Conservation (phyloP, 1,140 invertebrate genomes). For the Cydia pomonella region DNA sequence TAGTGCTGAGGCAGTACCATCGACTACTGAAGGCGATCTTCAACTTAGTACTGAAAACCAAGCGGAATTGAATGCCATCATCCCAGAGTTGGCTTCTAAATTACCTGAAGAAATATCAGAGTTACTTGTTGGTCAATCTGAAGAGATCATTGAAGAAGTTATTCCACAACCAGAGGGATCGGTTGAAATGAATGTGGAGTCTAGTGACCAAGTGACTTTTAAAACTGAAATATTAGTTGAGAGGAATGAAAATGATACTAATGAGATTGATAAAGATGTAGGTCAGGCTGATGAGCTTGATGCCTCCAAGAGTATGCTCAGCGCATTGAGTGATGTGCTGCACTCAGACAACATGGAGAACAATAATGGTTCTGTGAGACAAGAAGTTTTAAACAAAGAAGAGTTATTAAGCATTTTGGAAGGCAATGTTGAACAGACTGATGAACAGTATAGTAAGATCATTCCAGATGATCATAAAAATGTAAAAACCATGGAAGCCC, state of each 20-base stretch:
- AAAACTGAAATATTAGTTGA: conserved; percentile 71
- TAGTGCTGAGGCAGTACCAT: conserved; percentile 33
- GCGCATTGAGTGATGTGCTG: conserved; percentile 67
- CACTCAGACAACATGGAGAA: conserved; percentile 61
- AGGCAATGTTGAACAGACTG: conserved; percentile 59
- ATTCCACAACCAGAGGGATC: conserved; percentile 2
- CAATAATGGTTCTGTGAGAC: conserved; percentile 58
- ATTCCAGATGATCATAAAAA: conserved; percentile 35
- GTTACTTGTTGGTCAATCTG: conserved; percentile 9
- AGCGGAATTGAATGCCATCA: conserved; percentile 11
- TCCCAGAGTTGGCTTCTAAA: background rate
- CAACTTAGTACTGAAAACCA: conserved; percentile 34
- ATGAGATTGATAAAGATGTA: conserved; percentile 25
- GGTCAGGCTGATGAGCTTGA: conserved; percentile 40
- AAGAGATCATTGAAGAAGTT: background rate
- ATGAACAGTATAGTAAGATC: conserved; percentile 16
- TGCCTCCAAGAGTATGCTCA: conserved; percentile 58
- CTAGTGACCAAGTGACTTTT: conserved; percentile 57
- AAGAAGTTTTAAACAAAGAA: conserved; percentile 75
- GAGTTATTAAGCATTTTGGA: conserved; percentile 72
- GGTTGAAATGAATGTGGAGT: conserved; percentile 46
- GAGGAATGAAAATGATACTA: conserved; percentile 55
- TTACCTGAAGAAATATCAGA: conserved; percentile 25
- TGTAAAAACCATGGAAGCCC: conserved; percentile 45
- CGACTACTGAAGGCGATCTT: conserved; percentile 34